A percentile compares a stretch with the other conserved stretches of the same genome.
phyloP scores from a whole-genome alignment of 1,140 invertebrate species.

The Drosophila dunni region DNA sequence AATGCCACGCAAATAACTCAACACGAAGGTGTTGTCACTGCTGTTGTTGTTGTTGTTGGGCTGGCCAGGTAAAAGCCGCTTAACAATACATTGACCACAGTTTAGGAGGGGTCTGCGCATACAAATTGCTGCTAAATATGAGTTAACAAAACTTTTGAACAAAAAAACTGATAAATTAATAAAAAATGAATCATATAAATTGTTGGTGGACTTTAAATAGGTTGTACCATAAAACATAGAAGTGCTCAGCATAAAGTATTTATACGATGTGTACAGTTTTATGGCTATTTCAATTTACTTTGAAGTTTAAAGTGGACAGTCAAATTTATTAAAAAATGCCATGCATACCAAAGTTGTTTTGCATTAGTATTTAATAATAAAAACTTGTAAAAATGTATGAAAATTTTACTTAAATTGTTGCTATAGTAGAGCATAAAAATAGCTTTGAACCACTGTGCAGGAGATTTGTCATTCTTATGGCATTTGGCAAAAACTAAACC shows the following conservation, averaged over 20 bases:
- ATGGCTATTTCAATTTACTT: no score
- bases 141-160: conserved; percentile 1
- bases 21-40: conserved; percentile 30
- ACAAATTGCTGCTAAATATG: neutral
- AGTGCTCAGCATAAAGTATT: no score
- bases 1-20: conserved; percentile 39
- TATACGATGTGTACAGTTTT: no score
- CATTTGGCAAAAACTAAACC: conserved; percentile 12
- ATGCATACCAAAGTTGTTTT: no score
- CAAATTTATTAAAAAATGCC: no score
- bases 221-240: no score
- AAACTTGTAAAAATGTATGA: no score
- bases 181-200: neutral
- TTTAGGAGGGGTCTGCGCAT: neutral
- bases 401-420: neutral
- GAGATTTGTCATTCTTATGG: conserved; percentile 37
- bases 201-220: no score
- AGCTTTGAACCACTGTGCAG: conserved; percentile 14
- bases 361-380: no score
- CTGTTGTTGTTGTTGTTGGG: conserved; percentile 9
- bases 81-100: conserved; percentile 12
- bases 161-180: conserved; percentile 6
- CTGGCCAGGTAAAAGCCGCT: conserved; percentile 36
- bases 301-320: no score
- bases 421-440: neutral